Base-by-base conservation (phyloP, 1,140 invertebrate genomes). In the Acyrthosiphon pisum region DNA sequence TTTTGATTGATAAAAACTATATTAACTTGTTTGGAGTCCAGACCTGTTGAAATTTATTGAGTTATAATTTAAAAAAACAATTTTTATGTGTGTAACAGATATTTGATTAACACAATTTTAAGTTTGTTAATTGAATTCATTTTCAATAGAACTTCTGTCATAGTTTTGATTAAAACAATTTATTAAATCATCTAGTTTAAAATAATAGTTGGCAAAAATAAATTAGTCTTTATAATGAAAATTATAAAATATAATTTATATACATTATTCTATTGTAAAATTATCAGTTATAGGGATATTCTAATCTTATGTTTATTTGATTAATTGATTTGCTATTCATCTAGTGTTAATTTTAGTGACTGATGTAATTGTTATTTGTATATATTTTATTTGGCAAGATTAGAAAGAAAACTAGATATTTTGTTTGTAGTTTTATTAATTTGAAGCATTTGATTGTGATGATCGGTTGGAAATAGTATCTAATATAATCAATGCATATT, bases 311-410 rank as follows among this genome's bases (percentile, higher is more conserved):
- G 14, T 76, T 76, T 76, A 76, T 76, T 76, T n/a, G 30, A 68
- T 30, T 68, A 14, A 68, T 68, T 68, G 30, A 68, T 68, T 68
- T 68, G 14, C 60, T 76, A 14, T 76, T n/a, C n/a, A 23, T 76
- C 14, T 76, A n/a, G n/a, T 76, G 60, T 76, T 76, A 76, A 76
- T 76, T n/a, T 76, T 76, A 76, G 30, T 76, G 60, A 76, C 60
- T 76, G 60, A 76, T 76, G 60, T 76, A 76, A 76, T 76, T 76
- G 30, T 76, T 76, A 76, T 68, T 18, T 76, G 30, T 76, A 76
- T 76, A 76, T 30, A 60, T 60, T 30, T 60, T 76, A 76, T 76
- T n/a, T 76, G 4, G 18, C n/a, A 76, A 76, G 30, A 68, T 68
- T 30, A 76, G 60, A 76, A 76, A n/a, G 4, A 46, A 76, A 18